These are phyloP conservation scores for Cynodonichthys magdalenae DNA, from an alignment of 2,797 vertebrate species.

Conservation along the genomic window DNA sequence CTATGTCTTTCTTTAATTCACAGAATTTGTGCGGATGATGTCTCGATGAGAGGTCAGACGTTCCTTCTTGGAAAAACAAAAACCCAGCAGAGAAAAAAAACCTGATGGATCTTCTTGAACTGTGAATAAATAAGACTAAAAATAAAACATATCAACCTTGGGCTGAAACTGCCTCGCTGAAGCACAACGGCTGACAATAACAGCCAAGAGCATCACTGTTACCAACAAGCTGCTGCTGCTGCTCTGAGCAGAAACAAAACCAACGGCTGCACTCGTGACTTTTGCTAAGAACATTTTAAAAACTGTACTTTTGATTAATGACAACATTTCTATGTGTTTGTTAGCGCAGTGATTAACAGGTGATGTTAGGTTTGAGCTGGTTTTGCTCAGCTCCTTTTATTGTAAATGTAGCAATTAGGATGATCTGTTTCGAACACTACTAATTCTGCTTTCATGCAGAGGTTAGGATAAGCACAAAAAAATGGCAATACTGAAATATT, in stretches of 20 bases:
- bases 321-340: conserved; percentile 41
- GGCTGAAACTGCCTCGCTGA: conserved; percentile 66
- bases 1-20: conserved; percentile 24
- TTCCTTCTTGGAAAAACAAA: conserved; percentile 19
- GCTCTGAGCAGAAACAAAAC: conserved; percentile 55
- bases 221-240: conserved; percentile 65
- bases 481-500: conserved; percentile 58
- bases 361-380: conserved; percentile 12
- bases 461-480: conserved; percentile 49
- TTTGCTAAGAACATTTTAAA: conserved; percentile 60
- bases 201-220: conserved; percentile 55
- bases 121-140: conserved; percentile 44
- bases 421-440: conserved; percentile 25
- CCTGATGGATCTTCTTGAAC: conserved; percentile 51
- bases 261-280: conserved; percentile 57
- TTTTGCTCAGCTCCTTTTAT: conserved; percentile 23
- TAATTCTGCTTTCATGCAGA: conserved; percentile 28
- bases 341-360: conserved; percentile 15
- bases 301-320: conserved; percentile 34
- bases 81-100: conserved; percentile 20
- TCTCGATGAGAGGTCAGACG: conserved; percentile 83
- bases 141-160: conserved; percentile 69
- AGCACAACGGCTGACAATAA: conserved; percentile 53
- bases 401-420: conserved; percentile 56
- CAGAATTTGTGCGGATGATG: conserved; percentile 99